Percentiles rank a stretch among this genome's conserved stretches.
phyloP scores from a whole-genome alignment of 2,113 vertebrate species.

The Tachycineta bicolor region DNA sequence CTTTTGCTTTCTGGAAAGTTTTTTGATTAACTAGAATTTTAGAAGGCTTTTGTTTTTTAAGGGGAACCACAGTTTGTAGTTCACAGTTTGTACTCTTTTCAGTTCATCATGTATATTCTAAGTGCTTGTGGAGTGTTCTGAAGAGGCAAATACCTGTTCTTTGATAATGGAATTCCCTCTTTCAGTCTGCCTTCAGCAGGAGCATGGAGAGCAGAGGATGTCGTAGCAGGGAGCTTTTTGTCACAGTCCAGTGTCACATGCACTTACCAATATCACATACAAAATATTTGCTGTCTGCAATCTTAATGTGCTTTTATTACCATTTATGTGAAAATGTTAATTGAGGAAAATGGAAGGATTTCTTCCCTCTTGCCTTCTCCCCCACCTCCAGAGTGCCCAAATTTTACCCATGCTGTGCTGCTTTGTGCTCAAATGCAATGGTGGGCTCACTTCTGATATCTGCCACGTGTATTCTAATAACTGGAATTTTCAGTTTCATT shows the following conservation, averaged over 20 bases:
- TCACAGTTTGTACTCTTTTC: neutral
- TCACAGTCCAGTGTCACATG: neutral
- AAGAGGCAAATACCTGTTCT: neutral
- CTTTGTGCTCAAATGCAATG: neutral
- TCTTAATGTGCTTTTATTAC: neutral
- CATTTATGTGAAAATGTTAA: neutral
- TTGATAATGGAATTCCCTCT: neutral
- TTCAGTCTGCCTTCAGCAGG: neutral
- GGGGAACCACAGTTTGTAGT: neutral
- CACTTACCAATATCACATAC: neutral
- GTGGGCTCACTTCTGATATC: neutral
- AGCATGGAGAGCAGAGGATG: neutral
- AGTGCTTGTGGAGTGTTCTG: neutral
- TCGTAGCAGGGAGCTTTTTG: neutral
- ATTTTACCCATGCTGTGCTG: neutral
- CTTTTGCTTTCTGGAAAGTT: neutral
- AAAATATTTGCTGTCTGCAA: neutral
- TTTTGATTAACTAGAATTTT: neutral
- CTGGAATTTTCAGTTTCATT: neutral
- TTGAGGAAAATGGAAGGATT: neutral
- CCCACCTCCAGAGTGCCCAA: neutral
- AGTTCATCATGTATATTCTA: neutral
- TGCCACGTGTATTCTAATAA: neutral
- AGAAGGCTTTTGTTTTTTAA: neutral
- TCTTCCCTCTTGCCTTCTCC: neutral